phyloP scores from a whole-genome alignment of 92 coral and sea anemone genomes.

The Siderastrea radians region DNA sequence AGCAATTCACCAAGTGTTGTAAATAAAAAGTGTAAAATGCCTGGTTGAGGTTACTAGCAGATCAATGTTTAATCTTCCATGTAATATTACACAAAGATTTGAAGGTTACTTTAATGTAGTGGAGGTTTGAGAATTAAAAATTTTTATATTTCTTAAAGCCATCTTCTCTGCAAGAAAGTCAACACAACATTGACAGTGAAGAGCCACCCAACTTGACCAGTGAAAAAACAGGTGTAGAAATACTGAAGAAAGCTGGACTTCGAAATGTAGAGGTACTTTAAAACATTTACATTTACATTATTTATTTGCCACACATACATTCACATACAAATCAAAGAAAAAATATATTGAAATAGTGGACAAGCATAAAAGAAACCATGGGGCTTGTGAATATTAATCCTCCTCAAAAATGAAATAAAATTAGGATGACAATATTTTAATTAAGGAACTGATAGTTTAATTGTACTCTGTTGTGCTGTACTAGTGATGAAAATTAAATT shows the following conservation, averaged over 20 bases:
- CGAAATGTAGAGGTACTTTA: constrained; percentile 26
- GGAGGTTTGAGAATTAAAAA: background rate
- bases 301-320: background rate
- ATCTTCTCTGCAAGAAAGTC: background rate
- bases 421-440: background rate
- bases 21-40: no score
- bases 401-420: background rate
- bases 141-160: background rate
- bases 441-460: background rate
- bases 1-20: no score
- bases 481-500: no score
- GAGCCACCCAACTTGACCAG: background rate
- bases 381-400: background rate
- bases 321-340: background rate
- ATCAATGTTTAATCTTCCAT: no score
- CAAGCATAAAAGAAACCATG: background rate
- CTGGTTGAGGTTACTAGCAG: no score
- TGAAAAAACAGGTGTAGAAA: constrained; percentile 9
- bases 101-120: background rate
- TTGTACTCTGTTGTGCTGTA: background rate
- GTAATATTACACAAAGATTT: background rate
- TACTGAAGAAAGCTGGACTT: constrained; percentile 15
- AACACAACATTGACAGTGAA: background rate
- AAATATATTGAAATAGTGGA: background rate
- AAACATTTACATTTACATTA: background rate